Percentiles rank a stretch among this genome's conserved stretches.
Conservation (phyloP, 2,113 vertebrate genomes). For the Psilopsiagon aurifrons region DNA sequence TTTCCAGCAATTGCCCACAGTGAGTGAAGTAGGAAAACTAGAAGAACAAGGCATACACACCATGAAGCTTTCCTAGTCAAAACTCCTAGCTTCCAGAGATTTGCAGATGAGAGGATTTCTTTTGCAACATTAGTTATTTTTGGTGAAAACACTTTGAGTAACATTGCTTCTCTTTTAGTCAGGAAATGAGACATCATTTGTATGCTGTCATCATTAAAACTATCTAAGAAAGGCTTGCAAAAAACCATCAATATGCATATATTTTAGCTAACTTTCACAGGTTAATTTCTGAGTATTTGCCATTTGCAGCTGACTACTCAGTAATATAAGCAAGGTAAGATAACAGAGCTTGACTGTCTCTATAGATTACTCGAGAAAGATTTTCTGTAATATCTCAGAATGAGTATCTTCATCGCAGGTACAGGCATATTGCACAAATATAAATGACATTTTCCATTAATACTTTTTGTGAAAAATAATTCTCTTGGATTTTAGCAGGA, state of each 20-base stretch:
- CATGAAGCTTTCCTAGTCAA: background rate
- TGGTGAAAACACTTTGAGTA: background rate
- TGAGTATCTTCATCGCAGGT: background rate
- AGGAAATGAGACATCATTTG: background rate
- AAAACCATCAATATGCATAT: background rate
- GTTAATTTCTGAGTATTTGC: background rate
- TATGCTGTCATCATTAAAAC: background rate
- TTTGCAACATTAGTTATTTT: background rate
- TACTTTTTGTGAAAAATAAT: background rate
- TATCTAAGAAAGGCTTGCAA: background rate
- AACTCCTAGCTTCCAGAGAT: background rate
- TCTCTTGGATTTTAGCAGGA: background rate
- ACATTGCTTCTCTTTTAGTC: background rate
- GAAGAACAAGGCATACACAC: background rate
- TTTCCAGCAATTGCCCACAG: background rate
- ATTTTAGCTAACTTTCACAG: background rate
- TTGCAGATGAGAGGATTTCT: background rate
- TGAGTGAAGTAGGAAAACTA: background rate
- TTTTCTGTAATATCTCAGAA: background rate
- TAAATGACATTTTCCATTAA: background rate
- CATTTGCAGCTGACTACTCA: background rate
- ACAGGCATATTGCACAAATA: background rate
- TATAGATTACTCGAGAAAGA: background rate
- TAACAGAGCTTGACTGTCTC: background rate
- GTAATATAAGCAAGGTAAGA: background rate